Percentiles rank a stretch among this genome's conserved stretches.
phyloP scores from a whole-genome alignment of 2,888 invertebrate genomes.

The Campoplex capitator region DNA sequence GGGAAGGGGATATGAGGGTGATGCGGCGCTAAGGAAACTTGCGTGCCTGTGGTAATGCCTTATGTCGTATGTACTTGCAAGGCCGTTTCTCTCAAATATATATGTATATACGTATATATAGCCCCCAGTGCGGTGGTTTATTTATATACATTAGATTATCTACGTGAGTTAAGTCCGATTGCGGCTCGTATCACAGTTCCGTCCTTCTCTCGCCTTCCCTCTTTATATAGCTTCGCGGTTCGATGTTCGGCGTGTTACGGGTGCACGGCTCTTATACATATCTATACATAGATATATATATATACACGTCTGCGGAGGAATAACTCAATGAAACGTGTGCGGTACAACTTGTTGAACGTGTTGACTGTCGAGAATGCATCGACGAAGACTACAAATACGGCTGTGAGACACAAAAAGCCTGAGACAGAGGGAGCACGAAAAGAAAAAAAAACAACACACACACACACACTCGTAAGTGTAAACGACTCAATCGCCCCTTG shows the following conservation, averaged over 20 bases:
- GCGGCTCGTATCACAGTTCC: slow-evolving; percentile 60
- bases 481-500: slow-evolving; percentile 73
- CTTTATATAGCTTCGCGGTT: slow-evolving; percentile 58
- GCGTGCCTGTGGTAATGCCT: slow-evolving; percentile 58
- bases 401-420: slow-evolving; percentile 11
- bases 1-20: slow-evolving; percentile 3
- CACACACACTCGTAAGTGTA: slow-evolving; percentile 55
- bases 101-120: neutral
- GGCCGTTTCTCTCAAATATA: slow-evolving; percentile 48
- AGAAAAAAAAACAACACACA: too few relatives aligned
- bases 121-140: neutral
- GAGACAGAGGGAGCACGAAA: slow-evolving; percentile 28
- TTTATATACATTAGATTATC: slow-evolving; percentile 56
- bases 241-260: slow-evolving; percentile 63
- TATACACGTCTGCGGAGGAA: slow-evolving; percentile 35
- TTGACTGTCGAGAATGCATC: slow-evolving; percentile 33
- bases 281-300: neutral
- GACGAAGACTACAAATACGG: slow-evolving; percentile 29
- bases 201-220: slow-evolving; percentile 45
- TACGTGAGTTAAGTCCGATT: slow-evolving; percentile 64
- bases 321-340: slow-evolving; percentile 59
- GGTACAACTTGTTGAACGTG: slow-evolving; percentile 55
- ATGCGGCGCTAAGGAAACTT: slow-evolving; percentile 60
- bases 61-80: slow-evolving; percentile 61
- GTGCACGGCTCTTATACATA: slow-evolving; percentile 23